Percentiles rank a stretch among this genome's conserved stretches.
Evolutionary conservation across 2,113 vertebrate species (phyloP).

Genomic region (Nothocercus nigrocapillus): DNA sequence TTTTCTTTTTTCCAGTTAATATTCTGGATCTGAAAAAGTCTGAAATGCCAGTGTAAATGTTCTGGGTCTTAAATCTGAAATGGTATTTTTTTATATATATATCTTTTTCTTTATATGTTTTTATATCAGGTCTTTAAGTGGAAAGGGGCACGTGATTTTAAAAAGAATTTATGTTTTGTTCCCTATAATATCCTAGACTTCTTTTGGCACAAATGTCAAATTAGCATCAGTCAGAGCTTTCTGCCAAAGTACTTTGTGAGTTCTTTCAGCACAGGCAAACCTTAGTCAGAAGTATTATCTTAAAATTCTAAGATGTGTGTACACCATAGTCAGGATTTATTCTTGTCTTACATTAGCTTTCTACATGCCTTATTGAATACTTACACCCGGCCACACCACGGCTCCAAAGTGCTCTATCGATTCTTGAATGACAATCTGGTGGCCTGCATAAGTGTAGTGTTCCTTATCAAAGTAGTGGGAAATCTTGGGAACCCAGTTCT

Average conservation of each 20-base stretch:
- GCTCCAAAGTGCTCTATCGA: constrained; percentile 81
- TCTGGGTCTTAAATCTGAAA: constrained; percentile 21
- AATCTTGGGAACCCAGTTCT: constrained; percentile 73
- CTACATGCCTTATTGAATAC: background rate
- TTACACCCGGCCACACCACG: constrained; percentile 81
- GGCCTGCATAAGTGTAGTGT: constrained; percentile 70
- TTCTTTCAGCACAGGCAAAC: background rate
- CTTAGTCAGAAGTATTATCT: background rate
- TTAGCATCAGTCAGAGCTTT: background rate
- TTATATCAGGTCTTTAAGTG: background rate
- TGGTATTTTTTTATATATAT: background rate
- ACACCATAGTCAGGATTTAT: background rate
- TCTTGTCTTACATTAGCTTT: background rate
- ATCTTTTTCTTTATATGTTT: background rate
- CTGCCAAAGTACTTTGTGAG: background rate
- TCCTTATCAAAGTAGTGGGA: constrained; percentile 79
- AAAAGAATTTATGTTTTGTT: background rate
- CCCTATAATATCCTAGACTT: background rate
- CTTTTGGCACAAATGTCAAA: background rate
- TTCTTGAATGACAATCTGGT: constrained; percentile 78
- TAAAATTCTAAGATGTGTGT: background rate
- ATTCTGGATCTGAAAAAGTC: background rate
- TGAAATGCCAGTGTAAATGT: constrained; percentile 36
- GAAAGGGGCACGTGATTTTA: background rate
- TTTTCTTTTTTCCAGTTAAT: constrained; percentile 30